Evolutionary conservation across 23 tunicate genomes (phyloP).

Genomic region (Phallusia fumigata): DNA sequence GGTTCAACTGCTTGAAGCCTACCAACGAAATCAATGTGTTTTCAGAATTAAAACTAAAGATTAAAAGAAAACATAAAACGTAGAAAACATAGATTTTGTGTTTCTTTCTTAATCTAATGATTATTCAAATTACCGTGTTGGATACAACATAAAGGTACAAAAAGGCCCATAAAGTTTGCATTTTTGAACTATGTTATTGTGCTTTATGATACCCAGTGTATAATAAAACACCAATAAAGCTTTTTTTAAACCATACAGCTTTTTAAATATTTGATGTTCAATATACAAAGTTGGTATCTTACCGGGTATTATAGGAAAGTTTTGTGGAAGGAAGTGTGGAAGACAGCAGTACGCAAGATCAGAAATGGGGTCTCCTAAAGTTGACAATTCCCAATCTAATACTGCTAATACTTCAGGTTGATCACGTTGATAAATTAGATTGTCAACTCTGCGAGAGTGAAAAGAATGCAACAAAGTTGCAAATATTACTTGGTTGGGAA

Average conservation of each 20-base stretch:
- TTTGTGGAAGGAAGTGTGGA: conserved; percentile 64
- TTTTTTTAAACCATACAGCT: neutral
- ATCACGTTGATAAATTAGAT: conserved; percentile 73
- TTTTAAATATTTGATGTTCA: neutral
- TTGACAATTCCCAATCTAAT: conserved; percentile 98
- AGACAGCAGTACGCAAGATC: conserved; percentile 82
- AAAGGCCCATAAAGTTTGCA: neutral
- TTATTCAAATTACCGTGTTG: no score
- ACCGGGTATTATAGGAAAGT: conserved; percentile 80
- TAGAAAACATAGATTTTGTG: no score
- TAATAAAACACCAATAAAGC: neutral
- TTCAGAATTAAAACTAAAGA: no score
- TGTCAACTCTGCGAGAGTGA: conserved; percentile 96
- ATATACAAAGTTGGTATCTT: no score
- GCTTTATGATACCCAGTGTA: neutral
- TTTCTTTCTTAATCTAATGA: no score
- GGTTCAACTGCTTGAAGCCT: conserved; percentile 66
- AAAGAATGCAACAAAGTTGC: no score
- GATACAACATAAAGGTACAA: no score
- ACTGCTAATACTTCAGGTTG: conserved; percentile 62
- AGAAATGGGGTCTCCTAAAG: conserved; percentile 93
- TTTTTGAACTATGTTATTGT: neutral
- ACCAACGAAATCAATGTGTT: neutral
- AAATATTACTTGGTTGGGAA: no score
- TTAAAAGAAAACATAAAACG: no score